Evolutionary conservation across 2,888 invertebrate genomes (phyloP).

Genomic region (Scaptomyza polygonia): DNA sequence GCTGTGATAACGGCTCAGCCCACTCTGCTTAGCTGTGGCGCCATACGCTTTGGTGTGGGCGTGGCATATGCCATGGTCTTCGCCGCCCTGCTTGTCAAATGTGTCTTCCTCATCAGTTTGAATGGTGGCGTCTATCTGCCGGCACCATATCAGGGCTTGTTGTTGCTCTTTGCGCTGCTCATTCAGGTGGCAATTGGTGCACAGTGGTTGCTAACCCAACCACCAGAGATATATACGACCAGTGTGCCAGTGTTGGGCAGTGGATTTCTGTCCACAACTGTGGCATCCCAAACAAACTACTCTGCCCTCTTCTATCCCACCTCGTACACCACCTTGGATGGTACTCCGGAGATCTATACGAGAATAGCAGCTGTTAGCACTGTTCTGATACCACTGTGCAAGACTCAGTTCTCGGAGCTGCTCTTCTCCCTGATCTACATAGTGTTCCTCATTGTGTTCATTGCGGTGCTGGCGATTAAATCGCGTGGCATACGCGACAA

Average conservation of each 20-base stretch:
- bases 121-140: conserved; percentile 96
- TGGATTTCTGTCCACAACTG: conserved; percentile 70
- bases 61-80: conserved; percentile 94
- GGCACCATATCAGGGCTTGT: conserved; percentile 94
- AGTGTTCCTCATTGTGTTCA: conserved; percentile 92
- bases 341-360: conserved; percentile 78
- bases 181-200: conserved; percentile 94
- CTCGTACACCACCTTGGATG: conserved; percentile 67
- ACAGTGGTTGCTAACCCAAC: conserved; percentile 93
- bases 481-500: conserved; percentile 96
- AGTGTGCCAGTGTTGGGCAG: conserved; percentile 82
- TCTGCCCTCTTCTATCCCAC: conserved; percentile 75
- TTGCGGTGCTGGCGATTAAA: conserved; percentile 92
- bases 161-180: conserved; percentile 95
- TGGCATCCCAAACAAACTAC: conserved; percentile 74
- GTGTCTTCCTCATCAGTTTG: conserved; percentile 95
- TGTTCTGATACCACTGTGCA: conserved; percentile 86
- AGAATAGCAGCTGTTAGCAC: conserved; percentile 82
- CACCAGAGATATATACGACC: conserved; percentile 87
- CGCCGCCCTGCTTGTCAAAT: conserved; percentile 95
- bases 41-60: conserved; percentile 92
- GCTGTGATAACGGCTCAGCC: conserved; percentile 92
- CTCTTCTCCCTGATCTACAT: conserved; percentile 92
- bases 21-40: conserved; percentile 91
- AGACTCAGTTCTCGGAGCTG: conserved; percentile 89